Evolutionary conservation across 2,888 invertebrate species (phyloP), one percentile per base, ranked within the genome.

Genomic region (Homarus gammarus): DNA sequence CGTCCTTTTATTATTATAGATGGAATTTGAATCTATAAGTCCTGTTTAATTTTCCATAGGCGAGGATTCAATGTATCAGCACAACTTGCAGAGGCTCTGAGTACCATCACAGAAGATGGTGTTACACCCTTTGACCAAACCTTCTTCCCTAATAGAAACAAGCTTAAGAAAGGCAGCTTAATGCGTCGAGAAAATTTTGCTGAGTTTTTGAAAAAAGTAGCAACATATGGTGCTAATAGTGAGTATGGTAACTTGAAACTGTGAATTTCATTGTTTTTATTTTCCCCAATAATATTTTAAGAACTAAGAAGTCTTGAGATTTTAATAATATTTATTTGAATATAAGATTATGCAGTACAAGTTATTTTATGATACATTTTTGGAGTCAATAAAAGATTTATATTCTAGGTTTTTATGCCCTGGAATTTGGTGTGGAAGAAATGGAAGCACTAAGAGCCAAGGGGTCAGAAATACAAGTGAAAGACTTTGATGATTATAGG

Each of bases 11-110:
- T n/a, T 6, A 31, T 64, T 8, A 15, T 27, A 27, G 64, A 33
- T 78, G 68, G 22, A 15, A 64, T 15, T 31, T 0, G 10, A 36
- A 38, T 75, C 3, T 36, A 0, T 22, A 12, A 1, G 10, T 79
- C 36, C 27, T 51, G 6, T 12, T 18, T 40, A 27, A 1, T 40
- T 38, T 38, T 22, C 64, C 2, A 33, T 84, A 91, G 91, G 40
- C 31, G 44, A 31, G 91, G 91, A 0, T 91, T 91, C 78, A 44
- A 40, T 3, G 91, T 91, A 40, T 86, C 91, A 6, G 49, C 70
- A 18, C 84, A 88, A 40, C 72, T 91, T 31, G 89, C 68, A 33
- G 68, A 89, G 2, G 81, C 89, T 49, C 68, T 89, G 31, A 49
- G 51, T 10, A 84, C 84, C 78, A 36, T 79, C 15, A 84, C 78